A percentile compares a stretch with the other conserved stretches of the same genome.
Evolutionary conservation across 2,888 invertebrate genomes (phyloP).

Genomic region (Drosophila phalerata): DNA sequence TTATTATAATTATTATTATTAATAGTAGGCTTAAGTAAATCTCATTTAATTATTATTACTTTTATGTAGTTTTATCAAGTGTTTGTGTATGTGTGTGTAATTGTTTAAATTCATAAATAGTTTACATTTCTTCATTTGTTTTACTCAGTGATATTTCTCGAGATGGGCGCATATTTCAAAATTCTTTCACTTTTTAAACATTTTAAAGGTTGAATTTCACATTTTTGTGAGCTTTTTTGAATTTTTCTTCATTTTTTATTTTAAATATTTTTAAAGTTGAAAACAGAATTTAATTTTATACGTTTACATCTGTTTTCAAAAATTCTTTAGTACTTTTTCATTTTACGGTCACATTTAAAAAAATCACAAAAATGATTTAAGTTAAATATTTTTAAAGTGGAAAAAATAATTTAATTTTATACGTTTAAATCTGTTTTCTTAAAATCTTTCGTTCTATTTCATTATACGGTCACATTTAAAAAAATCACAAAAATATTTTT

Average conservation of each 20-base stretch:
- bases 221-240: not conserved
- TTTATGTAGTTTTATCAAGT: constrained; percentile 23
- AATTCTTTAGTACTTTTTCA: not conserved
- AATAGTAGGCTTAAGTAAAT: constrained; percentile 50
- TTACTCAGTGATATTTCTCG: not conserved
- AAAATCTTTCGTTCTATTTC: not conserved
- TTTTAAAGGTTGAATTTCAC: not conserved
- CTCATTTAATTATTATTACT: constrained; percentile 28
- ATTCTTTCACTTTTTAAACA: not conserved
- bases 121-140: constrained; percentile 11
- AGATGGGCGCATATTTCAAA: not conserved
- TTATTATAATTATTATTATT: no score
- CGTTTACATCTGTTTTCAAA: not conserved
- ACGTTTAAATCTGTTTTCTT: not conserved
- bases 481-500: not conserved
- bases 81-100: constrained; percentile 9
- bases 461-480: not conserved
- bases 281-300: not conserved
- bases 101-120: constrained; percentile 20
- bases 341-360: not conserved
- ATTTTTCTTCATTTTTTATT: no score
- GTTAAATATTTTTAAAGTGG: not conserved
- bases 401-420: not conserved
- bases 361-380: not conserved
- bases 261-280: not conserved